phyloP scores from a whole-genome alignment of 2,113 vertebrate species.

The Chrysemys picta region DNA sequence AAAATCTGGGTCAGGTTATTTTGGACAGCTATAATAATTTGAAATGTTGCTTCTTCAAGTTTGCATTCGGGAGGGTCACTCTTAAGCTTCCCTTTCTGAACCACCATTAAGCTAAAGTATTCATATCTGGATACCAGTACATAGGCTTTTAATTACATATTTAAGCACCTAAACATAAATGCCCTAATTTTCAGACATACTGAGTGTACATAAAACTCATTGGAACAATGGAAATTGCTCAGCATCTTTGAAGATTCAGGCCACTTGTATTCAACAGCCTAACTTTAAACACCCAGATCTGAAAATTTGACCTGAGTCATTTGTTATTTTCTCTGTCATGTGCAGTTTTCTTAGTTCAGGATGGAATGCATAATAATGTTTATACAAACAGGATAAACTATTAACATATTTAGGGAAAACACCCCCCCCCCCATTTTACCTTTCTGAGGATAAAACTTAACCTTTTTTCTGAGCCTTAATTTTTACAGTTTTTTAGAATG shows the following conservation, averaged over 20 bases:
- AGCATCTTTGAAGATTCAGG: neutral
- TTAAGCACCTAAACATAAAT: neutral
- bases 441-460: neutral
- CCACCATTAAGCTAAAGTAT: neutral
- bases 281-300: neutral
- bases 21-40: neutral
- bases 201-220: neutral
- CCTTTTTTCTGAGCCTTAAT: neutral
- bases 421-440: neutral
- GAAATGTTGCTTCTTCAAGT: neutral
- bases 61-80: neutral
- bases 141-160: neutral
- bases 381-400: neutral
- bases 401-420: rapidly evolving
- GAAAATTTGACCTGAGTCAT: neutral
- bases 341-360: neutral
- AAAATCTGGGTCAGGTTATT: neutral
- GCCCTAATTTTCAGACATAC: neutral
- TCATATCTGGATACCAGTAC: neutral
- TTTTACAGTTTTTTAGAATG: neutral
- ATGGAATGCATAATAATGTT: neutral
- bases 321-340: neutral
- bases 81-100: neutral
- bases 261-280: neutral
- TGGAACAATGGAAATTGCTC: neutral